phyloP scores from a whole-genome alignment of 92 coral and sea anemone genomes.

The Umimayanthus chanpuru region DNA sequence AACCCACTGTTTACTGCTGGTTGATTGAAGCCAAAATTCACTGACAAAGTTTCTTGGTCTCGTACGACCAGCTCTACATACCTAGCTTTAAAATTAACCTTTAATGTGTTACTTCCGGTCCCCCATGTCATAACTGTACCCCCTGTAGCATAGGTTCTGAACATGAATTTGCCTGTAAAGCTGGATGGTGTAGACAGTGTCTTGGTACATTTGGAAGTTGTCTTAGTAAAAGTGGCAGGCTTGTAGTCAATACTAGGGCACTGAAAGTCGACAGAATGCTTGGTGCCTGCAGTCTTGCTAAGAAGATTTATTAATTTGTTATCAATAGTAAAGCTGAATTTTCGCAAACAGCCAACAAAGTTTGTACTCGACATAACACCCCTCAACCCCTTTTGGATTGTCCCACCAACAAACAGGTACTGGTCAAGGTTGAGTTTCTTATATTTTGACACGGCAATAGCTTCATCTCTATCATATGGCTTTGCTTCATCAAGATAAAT shows the following conservation, averaged over 20 bases:
- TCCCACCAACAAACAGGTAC: conserved; percentile 71
- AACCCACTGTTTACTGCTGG: conserved; percentile 62
- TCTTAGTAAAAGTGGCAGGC: conserved; percentile 27
- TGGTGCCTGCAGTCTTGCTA: conserved; percentile 1
- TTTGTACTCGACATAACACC: conserved; percentile 64
- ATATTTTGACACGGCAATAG: conserved; percentile 51
- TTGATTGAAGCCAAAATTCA: conserved; percentile 34
- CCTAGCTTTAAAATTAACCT: neutral
- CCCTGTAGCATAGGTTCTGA: conserved; percentile 20
- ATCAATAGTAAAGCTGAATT: conserved; percentile 37
- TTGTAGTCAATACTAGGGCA: neutral
- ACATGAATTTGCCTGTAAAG: conserved; percentile 15
- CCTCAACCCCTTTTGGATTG: conserved; percentile 37
- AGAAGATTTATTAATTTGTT: conserved; percentile 15
- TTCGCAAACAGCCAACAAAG: conserved; percentile 72
- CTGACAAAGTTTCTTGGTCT: conserved; percentile 31
- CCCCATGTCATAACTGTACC: conserved; percentile 35
- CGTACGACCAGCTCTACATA: conserved; percentile 13
- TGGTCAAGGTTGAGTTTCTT: conserved; percentile 60
- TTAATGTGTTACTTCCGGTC: neutral
- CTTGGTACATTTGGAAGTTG: conserved; percentile 9
- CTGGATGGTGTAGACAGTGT: neutral
- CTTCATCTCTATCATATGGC: conserved; percentile 26
- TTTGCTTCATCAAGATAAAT: conserved; percentile 51
- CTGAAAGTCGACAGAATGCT: conserved; percentile 10